Evolutionary conservation across 1,140 invertebrate genomes (phyloP).

Genomic region (Lepidotrigona ventralis): DNA sequence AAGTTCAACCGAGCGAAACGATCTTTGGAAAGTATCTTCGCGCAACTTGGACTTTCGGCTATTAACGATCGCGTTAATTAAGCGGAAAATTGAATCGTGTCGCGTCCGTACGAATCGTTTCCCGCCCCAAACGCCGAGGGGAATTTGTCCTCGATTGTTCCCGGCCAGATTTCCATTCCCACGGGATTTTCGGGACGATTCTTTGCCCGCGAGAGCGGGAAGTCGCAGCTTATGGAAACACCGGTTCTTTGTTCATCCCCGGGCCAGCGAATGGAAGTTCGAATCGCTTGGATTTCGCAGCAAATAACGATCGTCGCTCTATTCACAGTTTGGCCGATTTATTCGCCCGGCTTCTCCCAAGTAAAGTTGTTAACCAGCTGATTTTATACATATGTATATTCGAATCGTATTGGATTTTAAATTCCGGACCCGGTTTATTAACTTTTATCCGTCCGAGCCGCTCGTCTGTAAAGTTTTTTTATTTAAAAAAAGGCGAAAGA

Average conservation of each 20-base stretch:
- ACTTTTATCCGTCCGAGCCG: neutral
- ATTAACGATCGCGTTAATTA: constrained; percentile 26
- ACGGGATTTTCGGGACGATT: neutral
- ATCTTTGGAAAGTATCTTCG: neutral
- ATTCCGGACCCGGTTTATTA: neutral
- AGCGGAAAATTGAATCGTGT: constrained; percentile 46
- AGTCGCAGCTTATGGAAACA: neutral
- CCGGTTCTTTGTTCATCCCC: neutral
- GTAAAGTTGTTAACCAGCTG: neutral
- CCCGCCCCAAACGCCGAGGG: no score
- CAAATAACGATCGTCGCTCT: neutral
- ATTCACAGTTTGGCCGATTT: neutral
- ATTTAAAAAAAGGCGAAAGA: no score
- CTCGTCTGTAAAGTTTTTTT: no score
- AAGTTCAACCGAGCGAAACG: constrained; percentile 22
- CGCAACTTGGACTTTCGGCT: constrained; percentile 18
- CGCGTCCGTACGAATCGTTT: constrained; percentile 2
- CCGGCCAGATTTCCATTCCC: neutral
- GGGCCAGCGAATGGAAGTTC: no score
- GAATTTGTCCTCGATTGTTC: constrained; percentile 3
- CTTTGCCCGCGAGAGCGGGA: no score
- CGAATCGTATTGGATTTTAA: neutral
- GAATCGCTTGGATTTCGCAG: neutral
- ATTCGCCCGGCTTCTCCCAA: neutral
- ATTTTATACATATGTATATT: no score